Percentiles rank a stretch among this genome's conserved stretches.
These are phyloP conservation scores for Magallana nippona DNA, from an alignment of 2,888 invertebrate species.

Conservation along the genomic window DNA sequence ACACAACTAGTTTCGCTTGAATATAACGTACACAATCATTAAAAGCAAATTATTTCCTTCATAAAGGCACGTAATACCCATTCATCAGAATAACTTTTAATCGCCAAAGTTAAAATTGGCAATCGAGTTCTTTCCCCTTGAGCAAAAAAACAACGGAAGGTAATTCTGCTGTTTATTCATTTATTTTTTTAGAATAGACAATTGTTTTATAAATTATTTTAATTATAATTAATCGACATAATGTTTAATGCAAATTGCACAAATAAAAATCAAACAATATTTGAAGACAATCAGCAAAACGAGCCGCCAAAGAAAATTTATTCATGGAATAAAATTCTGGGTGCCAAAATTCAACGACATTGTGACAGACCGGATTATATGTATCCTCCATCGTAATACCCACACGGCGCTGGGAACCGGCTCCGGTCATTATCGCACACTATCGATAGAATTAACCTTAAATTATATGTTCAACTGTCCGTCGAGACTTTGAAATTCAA, in stretches of 20 bases:
- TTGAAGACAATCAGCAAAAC: too few species aligned
- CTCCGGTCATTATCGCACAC: not conserved
- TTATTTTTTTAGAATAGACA: too few species aligned
- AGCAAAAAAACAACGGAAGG: not conserved
- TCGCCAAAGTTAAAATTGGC: not conserved
- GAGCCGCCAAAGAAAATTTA: too few species aligned
- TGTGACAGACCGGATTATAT: not conserved
- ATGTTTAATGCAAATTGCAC: too few species aligned
- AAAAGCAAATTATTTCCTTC: conserved; percentile 18
- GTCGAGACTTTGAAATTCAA: conserved; percentile 42
- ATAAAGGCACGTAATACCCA: not conserved
- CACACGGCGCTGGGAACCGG: not conserved
- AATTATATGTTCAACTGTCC: conserved; percentile 35
- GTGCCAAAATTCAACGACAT: not conserved
- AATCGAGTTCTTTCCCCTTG: not conserved
- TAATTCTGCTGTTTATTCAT: too few species aligned
- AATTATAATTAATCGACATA: too few species aligned
- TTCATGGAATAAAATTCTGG: too few species aligned
- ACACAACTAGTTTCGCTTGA: conserved; percentile 33
- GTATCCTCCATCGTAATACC: not conserved
- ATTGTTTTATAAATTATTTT: too few species aligned
- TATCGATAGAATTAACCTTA: conserved; percentile 33
- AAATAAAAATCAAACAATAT: too few species aligned
- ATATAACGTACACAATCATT: conserved; percentile 27
- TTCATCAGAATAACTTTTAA: not conserved